Percentiles rank a stretch among this genome's conserved stretches.
These are phyloP conservation scores for Drosophila anomalata DNA, from an alignment of 2,888 invertebrate genomes.

Conservation along the genomic window DNA sequence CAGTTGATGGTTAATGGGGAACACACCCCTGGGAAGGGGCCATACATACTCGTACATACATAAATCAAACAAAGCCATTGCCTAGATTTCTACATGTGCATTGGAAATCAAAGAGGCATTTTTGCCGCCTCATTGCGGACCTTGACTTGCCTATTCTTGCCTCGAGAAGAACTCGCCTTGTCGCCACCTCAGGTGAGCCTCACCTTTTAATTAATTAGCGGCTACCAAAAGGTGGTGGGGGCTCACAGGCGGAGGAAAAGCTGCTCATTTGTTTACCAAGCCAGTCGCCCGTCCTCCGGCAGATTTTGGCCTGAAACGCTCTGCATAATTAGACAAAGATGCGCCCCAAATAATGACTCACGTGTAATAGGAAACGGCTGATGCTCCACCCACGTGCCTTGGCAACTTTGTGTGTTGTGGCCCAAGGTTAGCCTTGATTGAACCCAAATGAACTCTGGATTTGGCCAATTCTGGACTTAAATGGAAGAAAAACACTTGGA, in stretches of 20 bases:
- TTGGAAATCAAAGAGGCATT: conserved; percentile 33
- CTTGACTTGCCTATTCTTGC: conserved; percentile 30
- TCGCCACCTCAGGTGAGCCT: conserved; percentile 50
- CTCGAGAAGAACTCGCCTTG: conserved; percentile 26
- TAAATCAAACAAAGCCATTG: conserved; percentile 14
- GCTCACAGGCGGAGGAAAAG: neutral
- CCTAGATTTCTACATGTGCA: conserved; percentile 12
- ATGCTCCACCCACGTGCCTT: conserved; percentile 32
- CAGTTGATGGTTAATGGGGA: conserved; percentile 39
- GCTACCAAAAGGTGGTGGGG: conserved; percentile 15
- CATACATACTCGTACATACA: conserved; percentile 7
- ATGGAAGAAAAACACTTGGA: conserved; percentile 26
- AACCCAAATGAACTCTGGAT: conserved; percentile 56
- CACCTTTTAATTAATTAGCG: conserved; percentile 73
- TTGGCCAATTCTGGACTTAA: conserved; percentile 43
- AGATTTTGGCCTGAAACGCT: conserved; percentile 30
- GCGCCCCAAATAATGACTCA: conserved; percentile 36
- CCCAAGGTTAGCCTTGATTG: conserved; percentile 51
- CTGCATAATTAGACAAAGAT: conserved; percentile 61
- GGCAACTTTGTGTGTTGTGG: neutral
- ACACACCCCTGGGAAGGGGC: conserved; percentile 51
- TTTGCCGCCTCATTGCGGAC: conserved; percentile 38
- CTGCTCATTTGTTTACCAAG: conserved; percentile 41
- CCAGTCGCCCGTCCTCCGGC: neutral
- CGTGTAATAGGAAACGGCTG: conserved; percentile 34